Evolutionary conservation across 92 coral and sea anemone genomes (phyloP).

Genomic region (Pocillopora grandis): DNA sequence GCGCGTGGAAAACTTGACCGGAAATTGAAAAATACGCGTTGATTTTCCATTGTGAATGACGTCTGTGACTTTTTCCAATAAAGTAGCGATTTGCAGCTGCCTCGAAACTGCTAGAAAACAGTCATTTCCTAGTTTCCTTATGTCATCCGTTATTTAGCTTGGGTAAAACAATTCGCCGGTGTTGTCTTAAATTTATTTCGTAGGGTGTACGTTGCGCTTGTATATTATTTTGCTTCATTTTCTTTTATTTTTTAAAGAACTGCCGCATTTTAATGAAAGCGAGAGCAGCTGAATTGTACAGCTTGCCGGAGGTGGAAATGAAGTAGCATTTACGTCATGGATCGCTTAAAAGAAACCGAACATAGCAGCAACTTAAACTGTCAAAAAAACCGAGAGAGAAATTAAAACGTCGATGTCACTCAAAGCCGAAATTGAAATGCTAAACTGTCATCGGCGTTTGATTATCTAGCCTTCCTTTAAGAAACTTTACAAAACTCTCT

Average conservation of each 20-base stretch:
- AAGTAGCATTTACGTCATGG: conserved; percentile 21
- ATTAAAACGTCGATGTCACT: not conserved
- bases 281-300: conserved; percentile 11
- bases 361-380: not conserved
- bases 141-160: not conserved
- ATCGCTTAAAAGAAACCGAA: not conserved
- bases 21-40: conserved; percentile 19
- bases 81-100: conserved; percentile 24
- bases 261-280: not conserved
- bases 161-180: not conserved
- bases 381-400: not conserved
- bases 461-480: not conserved
- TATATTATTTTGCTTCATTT: too few species aligned
- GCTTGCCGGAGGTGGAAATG: not conserved
- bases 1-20: conserved; percentile 31
- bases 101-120: conserved; percentile 34
- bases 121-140: not conserved
- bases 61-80: not conserved
- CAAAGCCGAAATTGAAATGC: conserved; percentile 23
- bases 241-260: not conserved
- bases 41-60: not conserved
- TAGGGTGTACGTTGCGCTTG: too few species aligned
- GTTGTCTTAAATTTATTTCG: not conserved
- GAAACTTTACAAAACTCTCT: not conserved
- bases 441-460: conserved; percentile 2